Evolutionary conservation across 2,113 vertebrate species (phyloP), one percentile per base, ranked within the genome.

Genomic region (Gallinago jamesoni): DNA sequence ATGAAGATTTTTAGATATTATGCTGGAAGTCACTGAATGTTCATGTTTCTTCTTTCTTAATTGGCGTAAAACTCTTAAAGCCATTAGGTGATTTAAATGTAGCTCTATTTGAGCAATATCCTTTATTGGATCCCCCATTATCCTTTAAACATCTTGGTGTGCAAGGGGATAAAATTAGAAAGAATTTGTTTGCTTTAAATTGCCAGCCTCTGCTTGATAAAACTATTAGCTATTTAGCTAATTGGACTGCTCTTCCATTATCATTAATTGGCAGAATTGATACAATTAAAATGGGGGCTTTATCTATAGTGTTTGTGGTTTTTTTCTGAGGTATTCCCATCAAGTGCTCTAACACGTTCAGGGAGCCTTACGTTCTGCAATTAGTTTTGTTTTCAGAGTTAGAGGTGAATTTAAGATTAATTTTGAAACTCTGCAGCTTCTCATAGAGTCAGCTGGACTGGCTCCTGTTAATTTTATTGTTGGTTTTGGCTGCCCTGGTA

Each of bases 141-240:
- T 98, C 98, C 97, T 98, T 98, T 98, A 98, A 98, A 98, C 97
- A 98, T 98, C 98, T 98, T 98, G 97, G 98, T 97, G 98, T 97
- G 97, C 95, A 94, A 98, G 97, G 96, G 97, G 98, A 98, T 98
- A 98, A 98, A 98, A 98, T 98, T 98, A 98, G 98, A 98, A 98
- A 98, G 98, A 98, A 98, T 98, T 98, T 98, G 98, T 98, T 98
- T 98, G 97, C 97, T 98, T 98, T 98, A 98, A 98, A 98, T 98
- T 98, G 97, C 97, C 97, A 98, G 97, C 97, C 98, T 98, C 98
- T 98, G 98, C 98, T 98, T 98, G 98, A 98, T 98, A 98, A 98
- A 98, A 98, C 98, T 98, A 98, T 98, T 98, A 98, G 98, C 95
- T 97, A 98, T 98, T 98, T 98, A 98, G 98, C 98, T 98, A 98